Evolutionary conservation across 1,140 invertebrate species (phyloP), one percentile per base, ranked within the genome.

Genomic region (Drosophila ananassae): DNA sequence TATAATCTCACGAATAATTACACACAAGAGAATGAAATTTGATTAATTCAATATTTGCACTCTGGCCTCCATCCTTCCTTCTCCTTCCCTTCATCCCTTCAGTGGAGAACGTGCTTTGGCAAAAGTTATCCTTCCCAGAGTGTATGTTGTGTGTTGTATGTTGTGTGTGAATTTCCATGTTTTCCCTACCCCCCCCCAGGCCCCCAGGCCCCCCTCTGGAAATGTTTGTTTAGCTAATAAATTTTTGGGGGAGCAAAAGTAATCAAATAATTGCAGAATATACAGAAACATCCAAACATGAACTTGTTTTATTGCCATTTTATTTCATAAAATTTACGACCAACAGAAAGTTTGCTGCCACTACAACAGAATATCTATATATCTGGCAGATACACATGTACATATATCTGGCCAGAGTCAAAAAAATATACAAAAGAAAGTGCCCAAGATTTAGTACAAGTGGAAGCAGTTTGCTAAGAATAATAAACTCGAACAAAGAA

Each of bases 261-360:
- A 87, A 87, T 87, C 82, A 87, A 87, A 87, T 87, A 87, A 87
- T 87, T 87, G 82, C 82, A 81, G 75, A 87, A 76, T 87, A 77
- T 68, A 87, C 47, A 69, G 28, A 37, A 57, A 71, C 37, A 74
- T n/a, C 24, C 37, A 51, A 46, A 74, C 39, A 73, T 73, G 44
- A 68, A 54, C 78, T 61, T 87, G 82, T 87, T 87, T 87, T 87
- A 87, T 87, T 89, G 82, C 83, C 75, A 87, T 87, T 87, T 87
- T 87, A 87, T 89, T 89, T 89, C 71, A 74, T 74, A 82, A 79
- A 87, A 87, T 87, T 87, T 87, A 87, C 83, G 82, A 87, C 74
- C 83, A 60, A 52, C 78, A 80, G 83, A 83, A 82, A 89, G 67
- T 89, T 87, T 87, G 53, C 59, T 53, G 66, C 77, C 63, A 39